Evolutionary conservation across 2,888 invertebrate species (phyloP).

Genomic region (Machimus atricapillus): DNA sequence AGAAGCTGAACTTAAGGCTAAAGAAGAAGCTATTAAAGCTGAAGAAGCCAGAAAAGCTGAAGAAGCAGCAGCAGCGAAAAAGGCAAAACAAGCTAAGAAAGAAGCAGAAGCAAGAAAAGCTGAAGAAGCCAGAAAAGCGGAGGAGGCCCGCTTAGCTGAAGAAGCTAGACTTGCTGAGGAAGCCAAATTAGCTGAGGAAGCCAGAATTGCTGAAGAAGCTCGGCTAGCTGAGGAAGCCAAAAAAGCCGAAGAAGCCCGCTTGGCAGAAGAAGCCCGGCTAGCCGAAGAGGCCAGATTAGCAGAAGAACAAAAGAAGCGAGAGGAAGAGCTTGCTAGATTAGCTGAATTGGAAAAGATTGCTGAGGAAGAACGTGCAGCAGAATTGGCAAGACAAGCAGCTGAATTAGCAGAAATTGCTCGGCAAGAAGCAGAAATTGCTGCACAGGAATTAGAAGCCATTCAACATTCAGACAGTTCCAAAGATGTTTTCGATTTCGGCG

Average conservation of each 20-base stretch:
- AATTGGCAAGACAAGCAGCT: slow-evolving; percentile 75
- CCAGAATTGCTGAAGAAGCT: slow-evolving; percentile 57
- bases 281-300: slow-evolving; percentile 52
- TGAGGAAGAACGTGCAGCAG: slow-evolving; percentile 63
- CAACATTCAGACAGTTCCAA: slow-evolving; percentile 53
- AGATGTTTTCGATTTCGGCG: slow-evolving; percentile 49
- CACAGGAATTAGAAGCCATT: slow-evolving; percentile 65
- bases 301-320: slow-evolving; percentile 60
- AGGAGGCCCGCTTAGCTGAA: slow-evolving; percentile 58
- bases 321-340: slow-evolving; percentile 65
- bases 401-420: slow-evolving; percentile 73
- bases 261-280: slow-evolving; percentile 61
- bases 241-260: slow-evolving; percentile 60
- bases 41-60: slow-evolving; percentile 61
- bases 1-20: slow-evolving; percentile 54
- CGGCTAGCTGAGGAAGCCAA: slow-evolving; percentile 61
- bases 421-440: slow-evolving; percentile 69
- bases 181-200: slow-evolving; percentile 61
- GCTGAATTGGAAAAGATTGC: slow-evolving; percentile 64
- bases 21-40: slow-evolving; percentile 61
- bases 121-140: slow-evolving; percentile 46
- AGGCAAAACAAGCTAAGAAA: slow-evolving; percentile 59
- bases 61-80: slow-evolving; percentile 60
- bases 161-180: slow-evolving; percentile 57
- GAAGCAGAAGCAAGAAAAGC: slow-evolving; percentile 56